Percentiles rank a stretch among this genome's conserved stretches.
Evolutionary conservation across 2,113 vertebrate genomes (phyloP).

Genomic region (Ahaetulla prasina): DNA sequence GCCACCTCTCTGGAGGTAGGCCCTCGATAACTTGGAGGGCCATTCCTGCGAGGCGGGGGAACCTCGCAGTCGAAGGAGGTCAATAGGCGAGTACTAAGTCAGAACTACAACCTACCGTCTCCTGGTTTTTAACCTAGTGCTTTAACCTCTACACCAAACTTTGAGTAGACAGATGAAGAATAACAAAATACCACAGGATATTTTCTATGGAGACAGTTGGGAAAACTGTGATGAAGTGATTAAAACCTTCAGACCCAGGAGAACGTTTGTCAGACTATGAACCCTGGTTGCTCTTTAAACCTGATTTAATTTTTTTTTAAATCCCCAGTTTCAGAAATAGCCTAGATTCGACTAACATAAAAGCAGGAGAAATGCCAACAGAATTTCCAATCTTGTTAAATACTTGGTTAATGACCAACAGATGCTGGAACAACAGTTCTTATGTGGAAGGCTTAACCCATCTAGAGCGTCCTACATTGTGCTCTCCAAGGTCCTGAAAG

Average conservation of each 20-base stretch:
- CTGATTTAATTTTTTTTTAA: neutral
- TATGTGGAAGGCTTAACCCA: neutral
- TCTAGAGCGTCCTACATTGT: neutral
- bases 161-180: neutral
- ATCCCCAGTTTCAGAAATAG: neutral
- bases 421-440: neutral
- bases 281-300: neutral
- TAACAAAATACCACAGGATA: neutral
- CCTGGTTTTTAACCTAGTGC: neutral
- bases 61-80: too few relatives aligned
- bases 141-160: neutral
- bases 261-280: neutral
- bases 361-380: neutral
- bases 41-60: too few relatives aligned
- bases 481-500: neutral
- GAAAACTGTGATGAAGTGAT: neutral
- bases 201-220: neutral
- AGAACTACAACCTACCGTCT: neutral
- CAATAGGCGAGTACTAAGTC: too few relatives aligned
- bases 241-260: neutral
- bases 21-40: too few relatives aligned
- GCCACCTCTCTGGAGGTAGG: too few relatives aligned
- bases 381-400: neutral
- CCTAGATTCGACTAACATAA: neutral
- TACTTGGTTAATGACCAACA: neutral